Base-by-base conservation (phyloP, 1,140 invertebrate species). In the Drosophila murphyi region DNA sequence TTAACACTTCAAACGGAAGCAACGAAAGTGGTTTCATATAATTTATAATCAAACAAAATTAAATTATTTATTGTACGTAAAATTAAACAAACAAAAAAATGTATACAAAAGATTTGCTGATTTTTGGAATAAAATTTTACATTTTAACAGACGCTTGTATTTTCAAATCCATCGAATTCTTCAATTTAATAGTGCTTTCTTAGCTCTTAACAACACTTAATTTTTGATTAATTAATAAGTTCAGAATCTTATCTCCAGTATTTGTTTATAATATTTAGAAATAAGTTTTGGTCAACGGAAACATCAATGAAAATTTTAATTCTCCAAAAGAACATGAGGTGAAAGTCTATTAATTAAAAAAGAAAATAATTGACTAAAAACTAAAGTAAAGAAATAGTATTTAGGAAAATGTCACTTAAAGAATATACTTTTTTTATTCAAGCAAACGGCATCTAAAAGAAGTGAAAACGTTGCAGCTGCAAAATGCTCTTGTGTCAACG, bases 41-140 rank as follows among this genome's bases (percentile, higher is more conserved):
- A 78, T 78, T 86, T 72, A 29, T 43, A 69, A 67, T 47, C 48
- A 43, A 41, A 41, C 4, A 52, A 47, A 39, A 63, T 45, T 68
- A 45, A 68, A 63, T 56, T 63, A 41, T 51, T 47, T 69, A 77
- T 72, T 73, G 32, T 59, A 68, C 10, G 45, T 63, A 69, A 74
- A 28, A 20, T 20, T 72, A 78, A 72, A 50, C 29, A 32, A 59
- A 37, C 32, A 52, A 59, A 63, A 47, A 37, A n/a, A 51, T 77
- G 56, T 81, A 61, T 88, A 87, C 64, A 80, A 63, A 76, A 59
- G 62, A 73, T 60, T 69, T 80, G 61, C 54, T 64, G 63, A 83
- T 72, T 83, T 77, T 89, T 89, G 28, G 39, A 89, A 88, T 88
- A 88, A 88, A 87, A 12, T 20, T 78, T 76, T 86, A 88, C 77